Conservation (phyloP, 2,888 invertebrate genomes). For the Liopterus haemorrhoidalis region DNA sequence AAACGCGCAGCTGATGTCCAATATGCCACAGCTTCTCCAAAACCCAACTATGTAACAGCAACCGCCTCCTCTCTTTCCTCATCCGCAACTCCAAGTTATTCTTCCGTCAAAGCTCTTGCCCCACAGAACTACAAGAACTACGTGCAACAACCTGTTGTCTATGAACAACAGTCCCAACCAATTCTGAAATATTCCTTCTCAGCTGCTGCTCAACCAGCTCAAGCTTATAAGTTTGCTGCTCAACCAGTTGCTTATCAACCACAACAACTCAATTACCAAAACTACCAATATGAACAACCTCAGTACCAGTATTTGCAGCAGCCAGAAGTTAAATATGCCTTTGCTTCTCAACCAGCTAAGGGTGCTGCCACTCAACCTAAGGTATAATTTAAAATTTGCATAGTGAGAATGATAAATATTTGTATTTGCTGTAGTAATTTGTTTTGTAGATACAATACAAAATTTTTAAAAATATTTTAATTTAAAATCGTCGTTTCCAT, state of each 20-base stretch:
- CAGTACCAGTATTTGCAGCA: no score
- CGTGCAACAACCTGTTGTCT: no score
- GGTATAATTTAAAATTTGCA: no score
- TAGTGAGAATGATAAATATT: no score
- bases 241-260: slow-evolving; percentile 13
- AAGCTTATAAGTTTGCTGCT: slow-evolving; percentile 2
- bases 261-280: slow-evolving; percentile 7
- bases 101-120: slow-evolving; percentile 1
- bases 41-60: slow-evolving; percentile 5
- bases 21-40: not conserved
- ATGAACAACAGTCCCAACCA: not conserved
- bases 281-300: slow-evolving; percentile 7
- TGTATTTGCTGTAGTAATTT: no score
- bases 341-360: slow-evolving; percentile 9
- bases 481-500: no score
- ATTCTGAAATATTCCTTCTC: no score
- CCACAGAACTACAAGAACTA: slow-evolving; percentile 1
- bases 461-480: no score
- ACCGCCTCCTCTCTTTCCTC: slow-evolving; percentile 4
- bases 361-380: not conserved
- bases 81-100: slow-evolving; percentile 7
- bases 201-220: not conserved
- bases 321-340: no score
- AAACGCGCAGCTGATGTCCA: slow-evolving; percentile 18
- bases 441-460: no score